phyloP scores from a whole-genome alignment of 2,797 vertebrate species.

The Dicrostonyx torquatus region DNA sequence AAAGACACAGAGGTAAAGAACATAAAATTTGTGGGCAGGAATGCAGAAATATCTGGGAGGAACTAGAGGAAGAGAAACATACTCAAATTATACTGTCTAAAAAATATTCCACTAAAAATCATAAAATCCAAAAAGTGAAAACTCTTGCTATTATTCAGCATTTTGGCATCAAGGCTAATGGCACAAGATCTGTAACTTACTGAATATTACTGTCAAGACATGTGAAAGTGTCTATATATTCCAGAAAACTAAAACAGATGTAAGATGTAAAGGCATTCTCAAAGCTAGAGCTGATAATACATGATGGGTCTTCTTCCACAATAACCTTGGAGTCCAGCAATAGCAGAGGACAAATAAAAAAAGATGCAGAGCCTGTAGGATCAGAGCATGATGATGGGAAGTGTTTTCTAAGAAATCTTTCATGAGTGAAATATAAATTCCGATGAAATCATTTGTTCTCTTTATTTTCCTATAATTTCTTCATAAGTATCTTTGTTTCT shows the following conservation, averaged over 20 bases:
- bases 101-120: background rate
- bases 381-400: background rate
- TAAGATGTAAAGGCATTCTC: background rate
- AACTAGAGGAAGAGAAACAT: background rate
- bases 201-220: conserved; percentile 11
- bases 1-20: background rate
- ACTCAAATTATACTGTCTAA: background rate
- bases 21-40: background rate
- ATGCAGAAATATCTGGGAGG: background rate
- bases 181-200: conserved; percentile 21
- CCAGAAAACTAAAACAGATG: conserved; percentile 45
- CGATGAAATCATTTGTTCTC: background rate
- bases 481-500: conserved; percentile 4
- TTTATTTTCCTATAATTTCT: conserved; percentile 34
- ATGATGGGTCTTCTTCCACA: background rate
- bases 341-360: background rate
- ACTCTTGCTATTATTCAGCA: conserved; percentile 46
- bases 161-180: conserved; percentile 26
- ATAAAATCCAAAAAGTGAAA: background rate
- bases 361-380: background rate
- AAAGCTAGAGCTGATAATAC: conserved; percentile 3
- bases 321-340: background rate
- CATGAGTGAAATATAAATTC: background rate
- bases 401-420: background rate
- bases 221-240: conserved; percentile 29